A percentile compares a stretch with the other conserved stretches of the same genome.
These are phyloP conservation scores for Melipona quadrifasciata DNA, from an alignment of 1,140 invertebrate genomes.

Conservation along the genomic window DNA sequence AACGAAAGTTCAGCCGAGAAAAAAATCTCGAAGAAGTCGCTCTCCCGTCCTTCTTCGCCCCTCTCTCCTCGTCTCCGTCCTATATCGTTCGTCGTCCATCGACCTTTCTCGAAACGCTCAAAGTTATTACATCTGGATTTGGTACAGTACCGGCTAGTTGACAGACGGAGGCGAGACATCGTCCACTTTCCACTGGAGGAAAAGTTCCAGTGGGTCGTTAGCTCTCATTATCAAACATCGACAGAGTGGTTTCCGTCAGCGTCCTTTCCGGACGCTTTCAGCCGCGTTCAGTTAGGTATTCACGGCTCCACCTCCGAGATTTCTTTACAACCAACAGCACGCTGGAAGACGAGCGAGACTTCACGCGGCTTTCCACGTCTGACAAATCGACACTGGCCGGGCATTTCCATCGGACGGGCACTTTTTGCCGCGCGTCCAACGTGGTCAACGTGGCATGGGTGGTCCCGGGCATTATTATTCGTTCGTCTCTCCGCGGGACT, in stretches of 20 bases:
- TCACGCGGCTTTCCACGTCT: slow-evolving; percentile 52
- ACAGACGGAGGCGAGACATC: neutral
- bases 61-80: slow-evolving; percentile 9
- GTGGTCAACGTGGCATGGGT: slow-evolving; percentile 53
- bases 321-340: neutral
- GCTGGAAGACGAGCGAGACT: neutral
- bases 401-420: slow-evolving; percentile 53
- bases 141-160: neutral
- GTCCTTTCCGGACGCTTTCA: neutral
- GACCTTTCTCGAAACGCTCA: slow-evolving; percentile 24
- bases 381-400: slow-evolving; percentile 56
- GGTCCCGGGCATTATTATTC: slow-evolving; percentile 52
- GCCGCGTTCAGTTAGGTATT: neutral
- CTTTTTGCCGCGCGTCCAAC: slow-evolving; percentile 47
- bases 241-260: slow-evolving; percentile 6
- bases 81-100: neutral
- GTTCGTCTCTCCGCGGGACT: slow-evolving; percentile 64
- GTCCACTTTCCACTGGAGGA: no score
- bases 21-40: neutral
- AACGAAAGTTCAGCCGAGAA: neutral
- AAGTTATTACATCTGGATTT: neutral
- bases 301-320: neutral
- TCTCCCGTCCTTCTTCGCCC: neutral
- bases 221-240: neutral
- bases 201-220: neutral